Evolutionary conservation across 1,140 invertebrate species (phyloP).

Genomic region (Drosophila ananassae): DNA sequence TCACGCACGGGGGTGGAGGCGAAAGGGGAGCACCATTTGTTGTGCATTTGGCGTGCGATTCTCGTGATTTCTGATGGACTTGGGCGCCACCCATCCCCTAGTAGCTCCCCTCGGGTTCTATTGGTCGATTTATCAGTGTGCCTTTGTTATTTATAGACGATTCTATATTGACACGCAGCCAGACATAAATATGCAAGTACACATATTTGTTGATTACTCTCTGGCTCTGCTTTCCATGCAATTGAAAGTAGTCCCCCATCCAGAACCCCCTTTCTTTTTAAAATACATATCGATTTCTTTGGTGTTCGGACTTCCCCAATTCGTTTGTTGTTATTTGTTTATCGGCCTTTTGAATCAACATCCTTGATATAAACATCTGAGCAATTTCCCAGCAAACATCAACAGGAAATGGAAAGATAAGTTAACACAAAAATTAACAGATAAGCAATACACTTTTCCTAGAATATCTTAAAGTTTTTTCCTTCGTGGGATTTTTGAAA

Average conservation of each 20-base stretch:
- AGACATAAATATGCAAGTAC: constrained; percentile 27
- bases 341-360: constrained; percentile 10
- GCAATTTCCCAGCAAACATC: constrained; percentile 25
- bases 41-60: constrained; percentile 61
- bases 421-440: constrained; percentile 4
- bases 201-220: constrained; percentile 33
- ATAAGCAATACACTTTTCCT: constrained; percentile 14
- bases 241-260: neutral
- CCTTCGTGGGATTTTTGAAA: neutral
- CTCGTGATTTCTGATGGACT: constrained; percentile 39
- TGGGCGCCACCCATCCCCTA: too few relatives aligned
- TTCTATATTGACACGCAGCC: constrained; percentile 27
- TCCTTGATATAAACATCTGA: constrained; percentile 20
- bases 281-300: constrained; percentile 25
- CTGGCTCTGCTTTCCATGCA: constrained; percentile 15
- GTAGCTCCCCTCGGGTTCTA: constrained; percentile 36
- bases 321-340: neutral
- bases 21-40: neutral
- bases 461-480: constrained; percentile 9
- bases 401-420: constrained; percentile 39
- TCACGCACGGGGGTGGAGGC: neutral
- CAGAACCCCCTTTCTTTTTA: neutral
- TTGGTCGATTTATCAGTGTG: constrained; percentile 66
- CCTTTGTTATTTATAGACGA: constrained; percentile 60
- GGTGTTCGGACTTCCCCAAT: constrained; percentile 11